Evolutionary conservation across 2,113 vertebrate species (phyloP).

Genomic region (Mola mola): DNA sequence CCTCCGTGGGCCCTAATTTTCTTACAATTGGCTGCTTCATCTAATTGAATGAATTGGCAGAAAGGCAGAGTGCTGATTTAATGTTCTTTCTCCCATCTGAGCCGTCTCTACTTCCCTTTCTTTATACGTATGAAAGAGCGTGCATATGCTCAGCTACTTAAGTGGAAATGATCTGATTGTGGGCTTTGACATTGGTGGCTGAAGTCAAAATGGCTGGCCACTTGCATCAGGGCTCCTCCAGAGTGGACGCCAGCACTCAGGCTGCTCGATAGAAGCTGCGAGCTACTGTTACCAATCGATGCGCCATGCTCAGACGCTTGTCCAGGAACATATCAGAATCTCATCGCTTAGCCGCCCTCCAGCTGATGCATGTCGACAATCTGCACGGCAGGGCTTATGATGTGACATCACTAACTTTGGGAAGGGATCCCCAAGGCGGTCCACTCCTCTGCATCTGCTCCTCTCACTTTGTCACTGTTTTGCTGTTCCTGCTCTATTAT

Average conservation of each 20-base stretch:
- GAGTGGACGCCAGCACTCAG: conserved; percentile 43
- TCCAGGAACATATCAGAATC: conserved; percentile 38
- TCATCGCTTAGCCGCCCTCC: conserved; percentile 46
- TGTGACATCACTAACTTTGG: conserved; percentile 45
- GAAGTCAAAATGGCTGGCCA: conserved; percentile 41
- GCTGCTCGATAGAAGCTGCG: conserved; percentile 41
- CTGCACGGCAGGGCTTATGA: conserved; percentile 9
- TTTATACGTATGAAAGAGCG: conserved; percentile 56
- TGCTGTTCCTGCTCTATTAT: conserved; percentile 58
- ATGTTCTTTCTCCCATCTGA: conserved; percentile 49
- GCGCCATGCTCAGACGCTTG: conserved; percentile 37
- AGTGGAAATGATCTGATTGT: conserved; percentile 48
- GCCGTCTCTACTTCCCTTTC: conserved; percentile 26
- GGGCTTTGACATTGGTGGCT: conserved; percentile 38
- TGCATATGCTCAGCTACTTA: conserved; percentile 56
- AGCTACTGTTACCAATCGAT: conserved; percentile 68
- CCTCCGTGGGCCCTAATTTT: conserved; percentile 44
- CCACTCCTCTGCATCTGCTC: conserved; percentile 14
- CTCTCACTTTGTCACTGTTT: conserved; percentile 40
- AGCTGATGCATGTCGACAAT: not conserved
- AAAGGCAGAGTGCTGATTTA: conserved; percentile 55
- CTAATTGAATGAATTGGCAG: conserved; percentile 64
- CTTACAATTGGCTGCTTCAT: conserved; percentile 48
- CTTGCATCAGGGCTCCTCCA: conserved; percentile 26
- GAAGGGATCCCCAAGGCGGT: conserved; percentile 26